Evolutionary conservation across 2,113 vertebrate genomes (phyloP).

Genomic region (Budorcas taxicolor): DNA sequence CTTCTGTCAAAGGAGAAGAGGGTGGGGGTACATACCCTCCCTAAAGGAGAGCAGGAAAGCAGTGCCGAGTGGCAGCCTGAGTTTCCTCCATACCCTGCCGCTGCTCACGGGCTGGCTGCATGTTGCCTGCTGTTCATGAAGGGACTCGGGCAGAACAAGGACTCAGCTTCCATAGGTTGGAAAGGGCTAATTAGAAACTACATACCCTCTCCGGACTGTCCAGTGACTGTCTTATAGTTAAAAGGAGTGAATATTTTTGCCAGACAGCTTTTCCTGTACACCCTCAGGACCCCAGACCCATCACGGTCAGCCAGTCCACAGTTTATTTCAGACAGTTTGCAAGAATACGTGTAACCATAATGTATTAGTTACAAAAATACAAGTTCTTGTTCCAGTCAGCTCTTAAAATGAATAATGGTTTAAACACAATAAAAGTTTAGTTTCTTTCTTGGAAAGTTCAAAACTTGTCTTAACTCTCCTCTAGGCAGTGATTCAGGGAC

Average conservation of each 20-base stretch:
- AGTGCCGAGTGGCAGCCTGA: neutral
- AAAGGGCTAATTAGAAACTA: neutral
- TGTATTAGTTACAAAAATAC: neutral
- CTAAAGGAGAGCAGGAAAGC: neutral
- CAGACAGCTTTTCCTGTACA: neutral
- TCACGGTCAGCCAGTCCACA: neutral
- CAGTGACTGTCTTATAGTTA: neutral
- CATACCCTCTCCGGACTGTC: neutral
- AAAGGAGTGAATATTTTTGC: neutral
- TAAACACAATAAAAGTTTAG: neutral
- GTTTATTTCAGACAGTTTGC: neutral
- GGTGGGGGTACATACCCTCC: neutral
- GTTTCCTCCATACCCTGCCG: no score
- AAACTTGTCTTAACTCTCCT: neutral
- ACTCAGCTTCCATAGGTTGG: neutral
- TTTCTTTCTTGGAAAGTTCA: neutral
- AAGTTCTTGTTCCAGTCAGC: neutral
- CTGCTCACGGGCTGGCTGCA: neutral
- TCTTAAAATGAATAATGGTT: neutral
- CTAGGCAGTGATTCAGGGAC: neutral
- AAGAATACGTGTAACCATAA: neutral
- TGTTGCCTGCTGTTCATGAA: neutral
- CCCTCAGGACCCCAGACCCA: neutral
- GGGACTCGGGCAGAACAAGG: neutral
- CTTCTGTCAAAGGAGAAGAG: neutral